A percentile compares a stretch with the other conserved stretches of the same genome.
These are phyloP conservation scores for Callitettix versicolor DNA, from an alignment of 1,140 invertebrate species.

Conservation along the genomic window DNA sequence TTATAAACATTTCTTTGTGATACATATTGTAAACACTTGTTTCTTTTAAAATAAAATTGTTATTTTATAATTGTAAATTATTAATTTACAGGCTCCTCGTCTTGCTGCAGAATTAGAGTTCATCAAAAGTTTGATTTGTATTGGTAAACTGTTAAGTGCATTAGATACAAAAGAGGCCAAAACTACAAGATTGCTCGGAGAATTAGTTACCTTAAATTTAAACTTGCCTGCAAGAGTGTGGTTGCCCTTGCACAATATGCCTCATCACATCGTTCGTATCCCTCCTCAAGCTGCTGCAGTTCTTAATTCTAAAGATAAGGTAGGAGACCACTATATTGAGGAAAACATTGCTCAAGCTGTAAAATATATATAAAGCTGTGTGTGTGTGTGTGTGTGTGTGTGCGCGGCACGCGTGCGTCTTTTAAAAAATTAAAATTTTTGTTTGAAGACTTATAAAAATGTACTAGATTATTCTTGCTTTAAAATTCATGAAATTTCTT, in stretches of 20 bases:
- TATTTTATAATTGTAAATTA: no score
- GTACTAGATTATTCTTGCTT: no score
- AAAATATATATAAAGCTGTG: no score
- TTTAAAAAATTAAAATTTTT: no score
- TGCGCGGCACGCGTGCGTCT: no score
- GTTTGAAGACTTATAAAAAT: no score
- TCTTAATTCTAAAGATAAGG: conserved; percentile 98
- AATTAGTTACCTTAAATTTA: conserved; percentile 85
- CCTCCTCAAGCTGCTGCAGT: conserved; percentile 92
- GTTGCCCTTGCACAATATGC: conserved; percentile 70
- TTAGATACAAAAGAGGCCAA: conserved; percentile 91
- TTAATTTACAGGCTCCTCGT: conserved; percentile 55
- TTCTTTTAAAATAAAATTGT: no score
- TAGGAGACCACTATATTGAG: no score
- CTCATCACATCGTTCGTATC: conserved; percentile 81
- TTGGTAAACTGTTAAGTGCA: conserved; percentile 81
- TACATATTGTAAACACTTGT: no score
- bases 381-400: no score
- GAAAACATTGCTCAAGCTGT: neutral
- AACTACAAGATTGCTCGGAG: conserved; percentile 80
- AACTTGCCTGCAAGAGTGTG: conserved; percentile 96
- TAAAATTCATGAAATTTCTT: no score
- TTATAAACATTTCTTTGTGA: no score
- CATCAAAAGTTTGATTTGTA: conserved; percentile 72
- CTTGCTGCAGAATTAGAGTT: conserved; percentile 80